Base-by-base conservation (phyloP, 2,797 vertebrate species). In the Sciurus vulgaris region DNA sequence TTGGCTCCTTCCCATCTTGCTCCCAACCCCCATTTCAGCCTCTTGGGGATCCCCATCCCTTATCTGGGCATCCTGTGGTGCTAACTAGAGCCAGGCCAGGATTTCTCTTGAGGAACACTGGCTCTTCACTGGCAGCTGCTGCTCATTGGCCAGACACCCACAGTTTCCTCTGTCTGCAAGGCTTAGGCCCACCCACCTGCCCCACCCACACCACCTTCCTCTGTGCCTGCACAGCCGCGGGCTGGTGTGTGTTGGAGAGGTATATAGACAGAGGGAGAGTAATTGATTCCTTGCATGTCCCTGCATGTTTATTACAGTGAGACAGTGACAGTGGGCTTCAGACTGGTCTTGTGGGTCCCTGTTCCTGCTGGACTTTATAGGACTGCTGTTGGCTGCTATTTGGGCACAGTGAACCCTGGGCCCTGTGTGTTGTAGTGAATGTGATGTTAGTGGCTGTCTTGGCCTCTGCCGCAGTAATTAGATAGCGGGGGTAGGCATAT, bases 61-160 rank as follows among this genome's bases (percentile, higher is more conserved):
- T 41, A 76, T 30, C 89, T 63, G 38, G 47, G 70, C 67, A 54
- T 79, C 79, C 30, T 4, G 14, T 67, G 38, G 11, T 54, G 77
- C 84, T 49, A 41, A 73, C 35, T 33, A 49, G 65, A 51, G 54
- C 70, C 22, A 7, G 35, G 67, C 54, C 56, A n/a, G 51, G 11
- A 22, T 41, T 73, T 91, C 38, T 95, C n/a, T 2, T 1, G 35
- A 38, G 63, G 73, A 72, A 35, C 78, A 8, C 87, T n/a, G 67
- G 51, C 89, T 81, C 72, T 86, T 65, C 35, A 12, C 72, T 22
- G 7, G 38, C 82, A 87, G 59, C 33, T 10, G 0, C 41, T 20
- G 65, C 79, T 97, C 72, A 54, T 35, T 86, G 72, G 67, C 54
- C 89, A 90, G 77, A 92, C 74, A 93, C 86, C 77, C 95, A 92